Evolutionary conservation across 1,140 invertebrate species (phyloP).

Genomic region (Zaprionus davidi): DNA sequence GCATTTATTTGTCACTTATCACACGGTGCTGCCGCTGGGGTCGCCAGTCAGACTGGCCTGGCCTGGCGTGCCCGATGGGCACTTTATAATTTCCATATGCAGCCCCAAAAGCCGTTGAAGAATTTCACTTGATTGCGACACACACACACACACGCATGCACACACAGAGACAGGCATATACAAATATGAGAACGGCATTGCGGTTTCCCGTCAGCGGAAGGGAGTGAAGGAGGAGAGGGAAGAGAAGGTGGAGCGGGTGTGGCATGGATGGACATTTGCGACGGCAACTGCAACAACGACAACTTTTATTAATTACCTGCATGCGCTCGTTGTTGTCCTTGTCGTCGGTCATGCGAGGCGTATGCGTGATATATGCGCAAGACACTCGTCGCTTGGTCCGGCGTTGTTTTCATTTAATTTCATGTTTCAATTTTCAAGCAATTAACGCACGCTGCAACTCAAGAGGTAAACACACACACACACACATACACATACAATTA

Average conservation of each 20-base stretch:
- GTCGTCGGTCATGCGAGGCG: slow-evolving; percentile 61
- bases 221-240: not conserved
- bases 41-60: slow-evolving; percentile 21
- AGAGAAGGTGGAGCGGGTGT: not conserved
- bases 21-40: slow-evolving; percentile 42
- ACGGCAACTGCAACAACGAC: slow-evolving; percentile 46
- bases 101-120: slow-evolving; percentile 51
- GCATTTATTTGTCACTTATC: slow-evolving; percentile 83
- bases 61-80: slow-evolving; percentile 50
- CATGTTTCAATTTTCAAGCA: slow-evolving; percentile 81
- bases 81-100: slow-evolving; percentile 76
- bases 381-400: slow-evolving; percentile 53
- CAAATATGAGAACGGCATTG: slow-evolving; percentile 24
- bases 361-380: slow-evolving; percentile 70
- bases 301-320: slow-evolving; percentile 81
- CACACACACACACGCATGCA: slow-evolving; percentile 18
- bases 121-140: slow-evolving; percentile 73
- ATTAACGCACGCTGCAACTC: slow-evolving; percentile 66
- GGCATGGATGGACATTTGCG: not conserved
- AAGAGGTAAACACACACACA: slow-evolving; percentile 23
- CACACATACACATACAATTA: not conserved
- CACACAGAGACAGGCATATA: slow-evolving; percentile 3
- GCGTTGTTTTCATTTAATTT: slow-evolving; percentile 81
- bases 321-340: slow-evolving; percentile 48
- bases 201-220: slow-evolving; percentile 6